Evolutionary conservation across 1,140 invertebrate species (phyloP), one percentile per base, ranked within the genome.

Genomic region (Bombus waltoni): DNA sequence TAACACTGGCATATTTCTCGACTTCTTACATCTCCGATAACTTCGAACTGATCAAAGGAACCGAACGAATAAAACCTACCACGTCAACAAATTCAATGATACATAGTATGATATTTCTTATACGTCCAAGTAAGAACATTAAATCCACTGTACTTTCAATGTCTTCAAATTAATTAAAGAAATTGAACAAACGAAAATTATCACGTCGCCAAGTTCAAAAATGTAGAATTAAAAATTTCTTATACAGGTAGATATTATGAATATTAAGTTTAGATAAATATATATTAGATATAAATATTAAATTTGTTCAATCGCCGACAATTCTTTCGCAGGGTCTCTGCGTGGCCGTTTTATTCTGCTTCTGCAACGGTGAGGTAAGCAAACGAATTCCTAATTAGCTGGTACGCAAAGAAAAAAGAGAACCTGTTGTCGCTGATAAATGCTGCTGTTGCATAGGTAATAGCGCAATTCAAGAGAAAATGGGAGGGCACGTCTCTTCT

Each of bases 271-370:
- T 18, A 47, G 15, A 47, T 59, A 62, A 62, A 62, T 62, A 13
- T 6, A 15, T 32, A 68, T 68, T 11, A 11, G 4, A 38, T 38
- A 8, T 38, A 25, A 65, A 65, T 68, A 4, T 4, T 8, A 68
- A 10, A 38, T 25, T 44, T 38, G 28, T 10, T n/a, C 10, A 25
- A 42, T 57, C 18, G 1, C 3, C 11, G 11, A 2, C 47, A 8
- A 44, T 44, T 93, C 86, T 93, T 91, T 96, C 96, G 38, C 96
- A 98, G 98, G 98, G 98, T 79, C 96, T 99, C 53, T 98, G 97
- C 92, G 98, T 99, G 25, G 97, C 98, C 25, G 96, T 98, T 44
- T 96, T 99, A 15, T 99, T 99, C 95, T 99, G 98, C 94, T 99
- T 99, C 96, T 98, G 97, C 95, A 99, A 99, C 93, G 98, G 98